These are phyloP conservation scores for Salvator merianae DNA, from an alignment of 2,113 vertebrate genomes.

Conservation along the genomic window DNA sequence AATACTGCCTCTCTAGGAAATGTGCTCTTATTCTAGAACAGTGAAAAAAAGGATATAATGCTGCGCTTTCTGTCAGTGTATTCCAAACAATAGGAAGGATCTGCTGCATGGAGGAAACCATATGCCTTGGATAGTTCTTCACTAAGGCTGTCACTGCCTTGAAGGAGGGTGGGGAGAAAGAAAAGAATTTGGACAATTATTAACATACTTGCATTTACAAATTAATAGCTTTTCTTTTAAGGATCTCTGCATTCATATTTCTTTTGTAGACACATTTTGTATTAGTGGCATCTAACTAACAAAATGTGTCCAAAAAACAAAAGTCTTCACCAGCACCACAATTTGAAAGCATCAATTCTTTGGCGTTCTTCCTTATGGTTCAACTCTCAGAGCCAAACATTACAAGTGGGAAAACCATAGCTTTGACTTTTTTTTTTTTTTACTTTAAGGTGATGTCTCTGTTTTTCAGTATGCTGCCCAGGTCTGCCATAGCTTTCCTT, in stretches of 20 bases:
- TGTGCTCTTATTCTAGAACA: fast-evolving
- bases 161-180: conserved; percentile 34
- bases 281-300: too few relatives aligned
- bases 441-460: too few relatives aligned
- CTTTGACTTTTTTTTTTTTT: too few relatives aligned
- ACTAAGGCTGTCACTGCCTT: conserved; percentile 97
- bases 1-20: neutral
- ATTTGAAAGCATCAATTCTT: too few relatives aligned
- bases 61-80: conserved; percentile 95
- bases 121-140: conserved; percentile 97
- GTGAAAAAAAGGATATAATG: conserved; percentile 91
- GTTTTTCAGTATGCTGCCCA: too few relatives aligned
- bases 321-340: too few relatives aligned
- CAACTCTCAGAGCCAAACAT: too few relatives aligned
- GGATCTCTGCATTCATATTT: fast-evolving
- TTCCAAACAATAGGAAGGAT: conserved; percentile 98
- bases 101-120: conserved; percentile 97
- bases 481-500: too few relatives aligned
- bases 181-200: neutral
- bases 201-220: conserved; percentile 7
- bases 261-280: neutral
- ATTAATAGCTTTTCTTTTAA: neutral
- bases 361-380: too few relatives aligned
- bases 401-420: too few relatives aligned
- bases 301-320: too few relatives aligned